These are phyloP conservation scores for Peromyscus melanophrys DNA, from an alignment of 2,797 vertebrate species.

Conservation along the genomic window DNA sequence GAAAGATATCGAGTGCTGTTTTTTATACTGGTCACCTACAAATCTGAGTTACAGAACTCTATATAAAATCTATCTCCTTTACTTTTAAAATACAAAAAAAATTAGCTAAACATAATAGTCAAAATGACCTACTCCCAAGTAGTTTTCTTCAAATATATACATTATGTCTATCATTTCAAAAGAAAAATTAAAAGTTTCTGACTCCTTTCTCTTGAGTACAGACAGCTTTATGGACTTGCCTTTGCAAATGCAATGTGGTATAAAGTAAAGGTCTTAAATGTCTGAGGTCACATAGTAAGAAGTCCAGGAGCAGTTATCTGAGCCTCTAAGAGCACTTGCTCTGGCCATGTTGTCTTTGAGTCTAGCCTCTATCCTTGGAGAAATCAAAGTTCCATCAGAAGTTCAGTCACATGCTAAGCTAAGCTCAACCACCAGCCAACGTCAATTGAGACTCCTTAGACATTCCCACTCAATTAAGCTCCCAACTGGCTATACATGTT, in stretches of 20 bases:
- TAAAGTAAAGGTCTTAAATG: not conserved
- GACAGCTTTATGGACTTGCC: not conserved
- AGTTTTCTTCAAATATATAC: not conserved
- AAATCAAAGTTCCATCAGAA: not conserved
- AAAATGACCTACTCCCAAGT: not conserved
- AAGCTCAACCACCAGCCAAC: not conserved
- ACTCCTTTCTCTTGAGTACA: not conserved
- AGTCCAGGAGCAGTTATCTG: not conserved
- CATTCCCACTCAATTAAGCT: not conserved
- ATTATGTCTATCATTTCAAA: not conserved
- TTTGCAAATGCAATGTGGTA: not conserved
- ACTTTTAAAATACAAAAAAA: conserved; percentile 38
- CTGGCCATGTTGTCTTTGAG: not conserved
- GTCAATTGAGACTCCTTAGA: not conserved
- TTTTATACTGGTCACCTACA: not conserved
- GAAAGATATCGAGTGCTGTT: not conserved
- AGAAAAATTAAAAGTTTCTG: not conserved
- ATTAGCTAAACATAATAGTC: not conserved
- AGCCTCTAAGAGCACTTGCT: not conserved
- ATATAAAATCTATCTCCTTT: not conserved
- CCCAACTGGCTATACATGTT: not conserved
- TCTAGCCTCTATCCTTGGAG: not conserved
- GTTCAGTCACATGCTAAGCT: not conserved
- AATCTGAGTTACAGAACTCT: not conserved
- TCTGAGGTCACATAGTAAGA: not conserved